Evolutionary conservation across 1,140 invertebrate species (phyloP), one percentile per base, ranked within the genome.

Genomic region (Camponotus pennsylvanicus): DNA sequence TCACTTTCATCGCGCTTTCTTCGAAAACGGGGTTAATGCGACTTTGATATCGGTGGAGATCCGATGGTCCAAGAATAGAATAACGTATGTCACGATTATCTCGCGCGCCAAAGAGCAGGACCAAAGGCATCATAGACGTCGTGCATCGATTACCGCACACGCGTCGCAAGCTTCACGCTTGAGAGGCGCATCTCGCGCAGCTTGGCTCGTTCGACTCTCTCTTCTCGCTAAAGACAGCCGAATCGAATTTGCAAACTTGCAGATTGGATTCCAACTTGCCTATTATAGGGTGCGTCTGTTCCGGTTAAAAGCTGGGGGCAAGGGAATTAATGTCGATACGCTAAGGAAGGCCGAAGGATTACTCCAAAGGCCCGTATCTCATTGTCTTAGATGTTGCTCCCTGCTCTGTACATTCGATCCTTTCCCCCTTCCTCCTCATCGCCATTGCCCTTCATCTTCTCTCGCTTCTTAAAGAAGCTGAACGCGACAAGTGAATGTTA

Each of bases 181-280:
- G 63, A 75, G 42, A 78, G 40, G 63, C 76, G 66, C 69, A 71
- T 66, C 70, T 80, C 59, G 64, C 71, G 71, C 52, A 69, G n/a
- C 70, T 87, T 79, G n/a, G 77, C 71, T 86, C 83, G 42, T 83
- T 88, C 77, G 49, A 37, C 52, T 80, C 88, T 88, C 89, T 91
- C 79, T 83, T 61, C 71, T 88, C 89, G 87, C 88, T 79, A 61
- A 90, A 92, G 87, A 92, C 91, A 88, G 90, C 85, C 92, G 94
- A 95, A 95, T 95, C 94, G 95, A 95, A 95, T 95, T 95, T 95
- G 93, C 95, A 95, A 95, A 95, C 94, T 95, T 95, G 95, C 94
- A 95, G 94, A 95, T 95, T 95, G 94, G 94, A 95, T 95, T 95
- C 94, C 94, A 95, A 95, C 95, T 95, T 95, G 94, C 94, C 95